Evolutionary conservation across 2,797 vertebrate species (phyloP).

Genomic region (Enteromius radiatus): DNA sequence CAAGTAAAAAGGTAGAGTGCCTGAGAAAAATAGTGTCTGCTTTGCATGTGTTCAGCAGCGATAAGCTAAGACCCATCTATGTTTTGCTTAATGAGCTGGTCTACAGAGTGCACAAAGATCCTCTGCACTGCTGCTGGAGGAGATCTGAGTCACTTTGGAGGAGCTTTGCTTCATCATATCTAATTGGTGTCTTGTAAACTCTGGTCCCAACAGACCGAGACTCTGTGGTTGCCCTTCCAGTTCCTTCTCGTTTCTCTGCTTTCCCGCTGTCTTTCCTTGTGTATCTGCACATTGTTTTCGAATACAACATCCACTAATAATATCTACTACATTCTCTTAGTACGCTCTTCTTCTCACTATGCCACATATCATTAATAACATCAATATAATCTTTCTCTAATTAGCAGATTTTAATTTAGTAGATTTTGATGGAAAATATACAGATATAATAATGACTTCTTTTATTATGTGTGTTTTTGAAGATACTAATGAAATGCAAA

Average conservation of each 20-base stretch:
- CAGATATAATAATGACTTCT: not conserved
- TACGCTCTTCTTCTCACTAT: slow-evolving; percentile 26
- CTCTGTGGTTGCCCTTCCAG: slow-evolving; percentile 62
- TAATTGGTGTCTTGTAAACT: slow-evolving; percentile 80
- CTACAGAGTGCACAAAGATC: slow-evolving; percentile 64
- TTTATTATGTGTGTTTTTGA: slow-evolving; percentile 30
- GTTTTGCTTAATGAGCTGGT: slow-evolving; percentile 83
- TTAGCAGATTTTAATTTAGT: slow-evolving; percentile 42
- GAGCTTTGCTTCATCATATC: slow-evolving; percentile 77
- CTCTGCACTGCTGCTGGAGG: slow-evolving; percentile 70
- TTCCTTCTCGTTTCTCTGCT: slow-evolving; percentile 2
- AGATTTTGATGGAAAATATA: slow-evolving; percentile 24
- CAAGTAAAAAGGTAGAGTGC: not conserved
- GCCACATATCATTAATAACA: not conserved
- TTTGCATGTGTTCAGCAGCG: slow-evolving; percentile 86
- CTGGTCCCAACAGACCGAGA: slow-evolving; percentile 69
- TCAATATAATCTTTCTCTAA: slow-evolving; percentile 47
- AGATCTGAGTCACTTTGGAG: slow-evolving; percentile 64
- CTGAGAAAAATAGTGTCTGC: slow-evolving; percentile 64
- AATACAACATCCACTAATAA: not conserved
- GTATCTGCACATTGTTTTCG: slow-evolving; percentile 10
- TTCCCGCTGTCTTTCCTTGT: slow-evolving; percentile 18
- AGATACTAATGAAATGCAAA: slow-evolving; percentile 42
- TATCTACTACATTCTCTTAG: slow-evolving; percentile 11
- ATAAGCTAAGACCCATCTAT: slow-evolving; percentile 84